phyloP scores from a whole-genome alignment of 2,888 invertebrate genomes.

The Geophilus truncorum region DNA sequence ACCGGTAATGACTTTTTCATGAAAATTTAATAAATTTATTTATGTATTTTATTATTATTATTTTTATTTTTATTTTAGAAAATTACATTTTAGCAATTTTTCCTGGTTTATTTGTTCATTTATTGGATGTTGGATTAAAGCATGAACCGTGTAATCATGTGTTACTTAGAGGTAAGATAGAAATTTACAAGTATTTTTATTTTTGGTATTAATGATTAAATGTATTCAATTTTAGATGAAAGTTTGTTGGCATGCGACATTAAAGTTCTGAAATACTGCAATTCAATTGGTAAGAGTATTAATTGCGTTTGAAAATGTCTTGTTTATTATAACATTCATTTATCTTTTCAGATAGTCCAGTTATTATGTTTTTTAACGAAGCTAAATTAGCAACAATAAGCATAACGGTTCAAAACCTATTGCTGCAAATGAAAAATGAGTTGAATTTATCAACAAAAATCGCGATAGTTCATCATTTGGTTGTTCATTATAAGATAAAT shows the following conservation, averaged over 20 bases:
- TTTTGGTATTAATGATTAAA: neutral
- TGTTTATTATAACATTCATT: neutral
- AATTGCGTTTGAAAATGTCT: neutral
- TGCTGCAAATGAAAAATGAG: neutral
- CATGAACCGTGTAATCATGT: constrained; percentile 18
- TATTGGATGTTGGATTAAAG: constrained; percentile 12
- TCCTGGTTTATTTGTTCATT: constrained; percentile 25
- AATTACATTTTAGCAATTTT: neutral
- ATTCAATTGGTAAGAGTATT: neutral
- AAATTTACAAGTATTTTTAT: neutral
- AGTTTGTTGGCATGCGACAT: neutral
- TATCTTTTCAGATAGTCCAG: neutral
- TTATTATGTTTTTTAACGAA: neutral
- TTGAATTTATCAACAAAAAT: neutral
- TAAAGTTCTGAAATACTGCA: neutral
- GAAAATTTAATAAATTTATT: neutral
- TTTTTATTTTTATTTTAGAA: neutral
- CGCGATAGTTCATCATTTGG: neutral
- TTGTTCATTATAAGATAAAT: neutral
- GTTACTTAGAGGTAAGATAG: neutral
- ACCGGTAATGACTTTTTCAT: neutral
- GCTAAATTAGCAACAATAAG: neutral
- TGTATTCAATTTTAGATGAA: neutral
- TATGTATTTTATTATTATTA: neutral
- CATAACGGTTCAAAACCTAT: neutral